Conservation (phyloP, 2,113 vertebrate genomes). For the Kryptolebias marmoratus region DNA sequence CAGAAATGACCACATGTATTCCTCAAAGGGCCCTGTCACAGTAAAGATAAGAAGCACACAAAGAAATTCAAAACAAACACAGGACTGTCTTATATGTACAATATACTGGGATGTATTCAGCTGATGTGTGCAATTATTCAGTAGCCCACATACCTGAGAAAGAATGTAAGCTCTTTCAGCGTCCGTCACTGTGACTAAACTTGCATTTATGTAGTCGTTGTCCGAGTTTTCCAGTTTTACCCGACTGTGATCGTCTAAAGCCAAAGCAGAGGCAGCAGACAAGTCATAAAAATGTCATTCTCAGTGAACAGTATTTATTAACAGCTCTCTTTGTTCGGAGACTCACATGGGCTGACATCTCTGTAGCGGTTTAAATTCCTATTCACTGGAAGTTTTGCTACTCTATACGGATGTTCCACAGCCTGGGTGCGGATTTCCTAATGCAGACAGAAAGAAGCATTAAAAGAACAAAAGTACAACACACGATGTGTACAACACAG, state of each 20-base stretch:
- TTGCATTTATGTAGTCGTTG: constrained; percentile 98
- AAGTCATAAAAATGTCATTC: neutral
- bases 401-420: constrained; percentile 89
- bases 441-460: constrained; percentile 56
- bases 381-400: constrained; percentile 94
- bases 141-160: constrained; percentile 86
- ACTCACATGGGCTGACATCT: constrained; percentile 99
- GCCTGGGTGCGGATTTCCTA: constrained; percentile 96
- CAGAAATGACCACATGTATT: constrained; percentile 98
- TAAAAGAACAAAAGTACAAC: neutral
- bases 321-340: neutral
- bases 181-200: constrained; percentile 90
- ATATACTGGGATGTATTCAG: neutral
- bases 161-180: constrained; percentile 93
- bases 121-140: neutral
- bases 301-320: neutral
- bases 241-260: constrained; percentile 95
- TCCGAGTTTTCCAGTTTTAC: constrained; percentile 92
- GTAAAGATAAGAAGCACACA: constrained; percentile 6
- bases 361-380: constrained; percentile 97
- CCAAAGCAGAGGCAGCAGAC: constrained; percentile 33
- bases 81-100: neutral
- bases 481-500: neutral
- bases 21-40: constrained; percentile 90
- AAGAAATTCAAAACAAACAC: neutral